phyloP scores from a whole-genome alignment of 1,140 invertebrate species.

The Bradysia coprophila region DNA sequence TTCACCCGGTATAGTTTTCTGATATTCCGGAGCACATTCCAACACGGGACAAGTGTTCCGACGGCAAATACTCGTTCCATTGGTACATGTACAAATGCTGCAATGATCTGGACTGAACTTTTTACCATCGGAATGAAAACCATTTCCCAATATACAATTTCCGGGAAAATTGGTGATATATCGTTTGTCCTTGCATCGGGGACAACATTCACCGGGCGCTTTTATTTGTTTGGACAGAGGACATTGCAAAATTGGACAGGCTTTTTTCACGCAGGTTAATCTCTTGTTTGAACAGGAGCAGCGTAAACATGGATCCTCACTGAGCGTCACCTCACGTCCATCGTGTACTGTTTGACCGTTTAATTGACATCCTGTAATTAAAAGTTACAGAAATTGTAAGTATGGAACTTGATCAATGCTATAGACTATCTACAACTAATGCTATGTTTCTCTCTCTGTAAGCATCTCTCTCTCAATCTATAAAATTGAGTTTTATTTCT shows the following conservation, averaged over 20 bases:
- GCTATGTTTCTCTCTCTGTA: too few relatives aligned
- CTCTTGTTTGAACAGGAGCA: constrained; percentile 61
- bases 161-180: constrained; percentile 18
- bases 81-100: constrained; percentile 61
- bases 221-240: constrained; percentile 40
- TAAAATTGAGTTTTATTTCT: too few relatives aligned
- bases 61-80: constrained; percentile 57
- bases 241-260: constrained; percentile 71
- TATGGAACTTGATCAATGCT: not conserved
- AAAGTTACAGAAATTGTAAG: too few relatives aligned
- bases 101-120: constrained; percentile 54
- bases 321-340: constrained; percentile 52
- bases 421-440: not conserved
- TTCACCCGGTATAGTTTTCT: constrained; percentile 38
- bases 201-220: constrained; percentile 63
- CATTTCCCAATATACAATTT: constrained; percentile 48
- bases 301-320: constrained; percentile 67
- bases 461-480: too few relatives aligned
- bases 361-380: constrained; percentile 49
- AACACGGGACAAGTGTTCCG: constrained; percentile 63
- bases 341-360: constrained; percentile 46
- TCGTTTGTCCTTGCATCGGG: constrained; percentile 48
- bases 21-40: constrained; percentile 52
- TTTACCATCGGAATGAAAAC: constrained; percentile 29
- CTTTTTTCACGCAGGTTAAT: constrained; percentile 61